Base-by-base conservation (phyloP, 2,113 vertebrate species). In the Tetrao urogallus region DNA sequence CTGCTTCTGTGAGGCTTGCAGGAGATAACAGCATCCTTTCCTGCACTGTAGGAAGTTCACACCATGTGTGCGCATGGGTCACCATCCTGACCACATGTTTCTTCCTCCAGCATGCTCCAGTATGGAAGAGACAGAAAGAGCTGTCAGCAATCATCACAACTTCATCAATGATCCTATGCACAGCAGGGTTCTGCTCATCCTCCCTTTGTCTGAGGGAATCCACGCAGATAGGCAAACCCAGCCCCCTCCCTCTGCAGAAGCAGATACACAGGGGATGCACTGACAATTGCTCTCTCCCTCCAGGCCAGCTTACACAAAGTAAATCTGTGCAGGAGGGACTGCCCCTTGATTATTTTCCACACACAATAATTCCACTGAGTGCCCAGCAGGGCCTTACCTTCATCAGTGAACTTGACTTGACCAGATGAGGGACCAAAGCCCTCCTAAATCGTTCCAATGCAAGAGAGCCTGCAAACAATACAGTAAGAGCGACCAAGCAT, bases 51-150 rank as follows among this genome's bases (percentile, higher is more conserved):
- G 78, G 82, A 91, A 66, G 48, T 18, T 79, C 71, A 63, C 43
- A 43, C 32, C 9, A 1, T 9, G 32, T 36, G 18, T 0, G 0
- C 1, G 0, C 2, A 4, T 66, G 24, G 9, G 47, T 64, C 42
- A 19, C 45, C 0, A 0, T 25, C 25, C 42, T 34, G 30, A 58
- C 13, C 54, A 65, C 27, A 40, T 7, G 0, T 17, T 82, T 82
- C 67, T 30, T 85, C 24, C 60, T 36, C 38, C 60, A 74, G 42
- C 1, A 1, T 22, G 69, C 58, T 15, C 36, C 72, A 77, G 17
- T 0, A 0, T 63, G n/a, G 43, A 81, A 43, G 9, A 34, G 50
- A 28, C 71, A 34, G 60, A 47, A 75, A 75, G 30, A 13, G 20
- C 40, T 52, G 22, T 3, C n/a, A 7, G 21, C 19, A 27, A 45